A percentile compares a stretch with the other conserved stretches of the same genome.
Evolutionary conservation across 1,140 invertebrate genomes (phyloP).

Genomic region (Pseudomyrmex gracilis): DNA sequence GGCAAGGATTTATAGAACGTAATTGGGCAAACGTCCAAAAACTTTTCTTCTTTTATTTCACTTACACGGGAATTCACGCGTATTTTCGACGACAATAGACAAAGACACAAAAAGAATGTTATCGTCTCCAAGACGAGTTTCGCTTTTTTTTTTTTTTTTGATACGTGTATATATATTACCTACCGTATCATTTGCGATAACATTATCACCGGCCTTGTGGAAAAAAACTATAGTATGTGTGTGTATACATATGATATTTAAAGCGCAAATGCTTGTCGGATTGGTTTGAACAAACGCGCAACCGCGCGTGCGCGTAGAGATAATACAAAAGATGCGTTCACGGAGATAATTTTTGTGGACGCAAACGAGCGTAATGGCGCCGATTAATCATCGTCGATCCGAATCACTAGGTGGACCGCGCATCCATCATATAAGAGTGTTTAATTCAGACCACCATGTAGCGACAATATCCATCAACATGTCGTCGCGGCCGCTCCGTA

Average conservation of each 20-base stretch:
- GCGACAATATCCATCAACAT: constrained; percentile 56
- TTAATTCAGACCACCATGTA: constrained; percentile 50
- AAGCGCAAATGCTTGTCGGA: not conserved
- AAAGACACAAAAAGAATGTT: not conserved
- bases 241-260: not conserved
- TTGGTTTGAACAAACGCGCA: constrained; percentile 7
- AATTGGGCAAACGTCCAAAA: not conserved
- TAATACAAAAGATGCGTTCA: constrained; percentile 33
- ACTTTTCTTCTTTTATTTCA: not conserved
- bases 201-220: not conserved
- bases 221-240: not conserved
- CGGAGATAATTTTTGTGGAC: constrained; percentile 28
- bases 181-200: not conserved
- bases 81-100: not conserved
- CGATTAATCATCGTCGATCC: constrained; percentile 57
- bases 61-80: not conserved
- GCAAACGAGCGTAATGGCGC: constrained; percentile 35
- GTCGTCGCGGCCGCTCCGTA: constrained; percentile 15
- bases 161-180: no score
- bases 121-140: not conserved
- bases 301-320: not conserved
- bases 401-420: constrained; percentile 41
- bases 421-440: constrained; percentile 57
- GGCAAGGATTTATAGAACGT: not conserved
- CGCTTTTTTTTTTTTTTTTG: not conserved